Evolutionary conservation across 2,113 vertebrate species (phyloP).

Genomic region (Rhipidura dahli): DNA sequence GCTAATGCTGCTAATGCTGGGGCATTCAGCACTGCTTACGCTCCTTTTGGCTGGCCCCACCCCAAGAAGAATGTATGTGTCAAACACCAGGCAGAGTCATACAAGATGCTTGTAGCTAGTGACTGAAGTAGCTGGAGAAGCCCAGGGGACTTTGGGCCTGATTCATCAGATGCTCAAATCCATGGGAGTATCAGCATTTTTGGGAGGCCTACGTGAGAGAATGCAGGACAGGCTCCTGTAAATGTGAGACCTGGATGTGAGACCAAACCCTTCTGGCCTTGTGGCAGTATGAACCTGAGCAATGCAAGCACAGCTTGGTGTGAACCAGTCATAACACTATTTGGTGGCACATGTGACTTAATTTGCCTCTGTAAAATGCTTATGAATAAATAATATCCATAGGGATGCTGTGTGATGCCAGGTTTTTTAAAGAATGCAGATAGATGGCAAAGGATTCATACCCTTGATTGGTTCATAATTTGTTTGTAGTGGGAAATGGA

Average conservation of each 20-base stretch:
- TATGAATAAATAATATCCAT: background rate
- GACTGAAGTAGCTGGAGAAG: background rate
- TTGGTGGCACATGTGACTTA: background rate
- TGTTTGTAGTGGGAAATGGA: background rate
- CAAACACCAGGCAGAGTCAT: background rate
- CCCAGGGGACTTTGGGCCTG: background rate
- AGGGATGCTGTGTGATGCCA: background rate
- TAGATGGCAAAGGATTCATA: background rate
- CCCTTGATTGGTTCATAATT: background rate
- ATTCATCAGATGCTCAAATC: background rate
- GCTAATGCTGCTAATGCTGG: constrained; percentile 58
- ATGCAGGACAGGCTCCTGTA: background rate
- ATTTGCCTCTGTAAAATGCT: background rate
- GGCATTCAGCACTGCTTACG: constrained; percentile 17
- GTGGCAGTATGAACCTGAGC: background rate
- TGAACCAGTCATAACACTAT: background rate
- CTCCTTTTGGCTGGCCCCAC: constrained; percentile 36
- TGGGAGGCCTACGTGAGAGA: background rate
- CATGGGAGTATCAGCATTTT: background rate
- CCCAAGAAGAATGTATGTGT: background rate
- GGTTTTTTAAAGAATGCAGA: background rate
- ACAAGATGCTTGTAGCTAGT: background rate
- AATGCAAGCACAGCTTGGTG: background rate
- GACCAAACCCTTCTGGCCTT: background rate
- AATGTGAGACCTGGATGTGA: background rate